Conservation (phyloP, 2,113 vertebrate genomes). For the Varanus salvator region DNA sequence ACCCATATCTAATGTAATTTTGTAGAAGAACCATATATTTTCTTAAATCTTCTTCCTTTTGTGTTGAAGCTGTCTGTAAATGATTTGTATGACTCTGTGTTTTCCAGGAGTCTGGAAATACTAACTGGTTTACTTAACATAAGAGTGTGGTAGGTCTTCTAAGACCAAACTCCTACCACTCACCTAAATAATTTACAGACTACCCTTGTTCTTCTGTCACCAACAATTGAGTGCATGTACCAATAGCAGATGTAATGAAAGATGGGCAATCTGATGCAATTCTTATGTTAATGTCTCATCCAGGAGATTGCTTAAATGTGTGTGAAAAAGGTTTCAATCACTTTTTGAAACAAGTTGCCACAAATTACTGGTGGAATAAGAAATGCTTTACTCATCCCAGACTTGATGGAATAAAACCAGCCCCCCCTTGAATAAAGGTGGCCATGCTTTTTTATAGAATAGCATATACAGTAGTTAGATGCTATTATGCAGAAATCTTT, state of each 20-base stretch:
- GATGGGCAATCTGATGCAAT: not conserved
- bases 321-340: not conserved
- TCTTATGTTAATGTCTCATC: not conserved
- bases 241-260: not conserved
- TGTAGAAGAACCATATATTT: rapidly evolving
- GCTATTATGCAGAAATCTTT: not conserved
- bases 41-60: rapidly evolving
- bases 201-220: conserved; percentile 8
- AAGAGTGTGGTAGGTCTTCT: conserved; percentile 27
- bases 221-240: not conserved
- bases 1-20: not conserved
- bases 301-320: not conserved
- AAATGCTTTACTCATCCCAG: not conserved
- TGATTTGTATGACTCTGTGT: not conserved
- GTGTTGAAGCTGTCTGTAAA: conserved; percentile 17
- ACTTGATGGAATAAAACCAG: not conserved
- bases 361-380: not conserved
- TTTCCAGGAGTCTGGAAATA: conserved; percentile 32
- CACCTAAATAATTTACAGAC: conserved; percentile 3
- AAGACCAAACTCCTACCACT: not conserved
- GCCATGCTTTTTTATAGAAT: not conserved
- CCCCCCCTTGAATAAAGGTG: not conserved
- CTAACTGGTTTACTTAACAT: not conserved
- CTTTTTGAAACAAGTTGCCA: not conserved
- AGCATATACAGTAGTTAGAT: not conserved